These are phyloP conservation scores for Acleris sparsana DNA, from an alignment of 2,888 invertebrate species.

Conservation along the genomic window DNA sequence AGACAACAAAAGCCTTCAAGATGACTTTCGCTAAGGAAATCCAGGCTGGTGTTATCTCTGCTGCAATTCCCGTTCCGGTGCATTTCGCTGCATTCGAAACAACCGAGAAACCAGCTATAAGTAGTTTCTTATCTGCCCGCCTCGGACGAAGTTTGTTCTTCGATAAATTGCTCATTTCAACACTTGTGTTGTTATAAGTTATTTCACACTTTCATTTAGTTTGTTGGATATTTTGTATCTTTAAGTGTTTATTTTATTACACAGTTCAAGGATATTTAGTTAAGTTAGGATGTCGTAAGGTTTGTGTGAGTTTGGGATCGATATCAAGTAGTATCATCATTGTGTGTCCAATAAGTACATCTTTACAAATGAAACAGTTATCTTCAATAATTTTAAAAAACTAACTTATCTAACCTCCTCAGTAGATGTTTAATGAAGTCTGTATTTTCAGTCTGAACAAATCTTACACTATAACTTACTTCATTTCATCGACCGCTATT, in stretches of 20 bases:
- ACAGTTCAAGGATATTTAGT: background rate
- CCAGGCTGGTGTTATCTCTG: background rate
- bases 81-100: conserved; percentile 11
- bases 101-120: conserved; percentile 20
- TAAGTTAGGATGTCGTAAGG: no score
- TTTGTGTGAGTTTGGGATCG: no score
- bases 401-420: no score
- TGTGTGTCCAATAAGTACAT: no score
- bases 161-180: conserved; percentile 33
- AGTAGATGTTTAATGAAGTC: no score
- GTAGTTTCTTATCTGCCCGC: conserved; percentile 32
- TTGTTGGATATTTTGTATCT: conserved; percentile 18
- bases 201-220: conserved; percentile 22
- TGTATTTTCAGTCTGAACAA: no score
- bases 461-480: no score
- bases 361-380: no score
- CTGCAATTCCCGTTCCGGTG: conserved; percentile 11
- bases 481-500: no score
- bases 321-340: no score
- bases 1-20: conserved; percentile 2
- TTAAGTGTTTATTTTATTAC: background rate
- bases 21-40: background rate
- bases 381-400: no score
- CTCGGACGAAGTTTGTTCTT: conserved; percentile 24
- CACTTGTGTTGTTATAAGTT: conserved; percentile 19